Evolutionary conservation across 2,888 invertebrate species (phyloP).

Genomic region (Diarsia mendica): DNA sequence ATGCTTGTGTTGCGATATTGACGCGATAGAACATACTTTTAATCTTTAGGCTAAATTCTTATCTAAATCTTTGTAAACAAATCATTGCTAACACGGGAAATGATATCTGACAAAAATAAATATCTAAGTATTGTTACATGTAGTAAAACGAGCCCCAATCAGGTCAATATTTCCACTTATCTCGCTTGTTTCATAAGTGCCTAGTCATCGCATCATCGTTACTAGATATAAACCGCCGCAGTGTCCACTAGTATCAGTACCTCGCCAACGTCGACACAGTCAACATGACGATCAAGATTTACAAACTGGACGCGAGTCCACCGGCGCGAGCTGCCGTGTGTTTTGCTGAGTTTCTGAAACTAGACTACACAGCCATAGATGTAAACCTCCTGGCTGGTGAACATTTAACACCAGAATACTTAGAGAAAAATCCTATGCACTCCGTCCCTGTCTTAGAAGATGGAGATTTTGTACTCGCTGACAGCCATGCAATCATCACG

Average conservation of each 20-base stretch:
- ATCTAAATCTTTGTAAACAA: not conserved
- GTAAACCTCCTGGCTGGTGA: conserved; percentile 18
- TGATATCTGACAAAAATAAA: not conserved
- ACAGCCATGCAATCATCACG: conserved; percentile 17
- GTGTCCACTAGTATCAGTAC: not conserved
- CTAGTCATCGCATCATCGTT: not conserved
- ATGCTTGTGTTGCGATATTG: not conserved
- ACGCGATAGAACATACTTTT: not conserved
- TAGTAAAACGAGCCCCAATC: not conserved
- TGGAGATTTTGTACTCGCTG: conserved; percentile 22
- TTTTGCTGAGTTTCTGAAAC: conserved; percentile 18
- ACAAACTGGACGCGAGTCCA: conserved; percentile 15
- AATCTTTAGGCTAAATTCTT: not conserved
- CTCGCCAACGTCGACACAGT: not conserved
- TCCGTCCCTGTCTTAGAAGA: conserved; percentile 35
- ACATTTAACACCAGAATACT: conserved; percentile 19
- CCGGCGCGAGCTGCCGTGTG: not conserved
- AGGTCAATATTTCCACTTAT: not conserved
- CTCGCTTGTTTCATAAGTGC: not conserved
- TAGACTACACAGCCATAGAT: conserved; percentile 24
- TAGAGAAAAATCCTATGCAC: conserved; percentile 36
- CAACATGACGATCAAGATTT: conserved; percentile 35
- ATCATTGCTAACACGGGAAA: not conserved
- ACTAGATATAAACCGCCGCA: not conserved
- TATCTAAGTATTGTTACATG: not conserved